Percentiles rank a stretch among this genome's conserved stretches.
These are phyloP conservation scores for Pegoplata infirma DNA, from an alignment of 2,888 invertebrate genomes.

Conservation along the genomic window DNA sequence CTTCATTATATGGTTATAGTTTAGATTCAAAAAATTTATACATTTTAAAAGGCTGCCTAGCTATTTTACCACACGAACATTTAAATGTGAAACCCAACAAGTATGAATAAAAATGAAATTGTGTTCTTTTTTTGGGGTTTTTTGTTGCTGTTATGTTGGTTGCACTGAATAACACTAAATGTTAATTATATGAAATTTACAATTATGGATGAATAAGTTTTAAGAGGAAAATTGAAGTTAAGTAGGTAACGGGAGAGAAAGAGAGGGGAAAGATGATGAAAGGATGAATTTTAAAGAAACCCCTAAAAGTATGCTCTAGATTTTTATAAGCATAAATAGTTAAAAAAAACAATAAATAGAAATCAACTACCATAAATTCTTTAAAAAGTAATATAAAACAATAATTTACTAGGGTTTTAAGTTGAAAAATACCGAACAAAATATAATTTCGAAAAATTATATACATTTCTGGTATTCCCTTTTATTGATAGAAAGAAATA, in stretches of 20 bases:
- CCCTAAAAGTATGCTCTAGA: neutral
- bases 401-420: too few relatives aligned
- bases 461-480: too few relatives aligned
- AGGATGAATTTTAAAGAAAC: neutral
- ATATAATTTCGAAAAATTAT: too few relatives aligned
- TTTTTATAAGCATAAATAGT: too few relatives aligned
- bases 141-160: too few relatives aligned
- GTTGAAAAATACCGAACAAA: too few relatives aligned
- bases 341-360: too few relatives aligned
- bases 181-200: slow-evolving; percentile 58
- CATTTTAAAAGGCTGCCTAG: slow-evolving; percentile 30
- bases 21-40: slow-evolving; percentile 25
- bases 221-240: neutral
- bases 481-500: too few relatives aligned
- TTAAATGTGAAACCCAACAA: slow-evolving; percentile 39
- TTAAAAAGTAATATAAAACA: too few relatives aligned
- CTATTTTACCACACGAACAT: neutral
- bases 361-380: too few relatives aligned
- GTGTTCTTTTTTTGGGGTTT: slow-evolving; percentile 17
- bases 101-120: slow-evolving; percentile 36
- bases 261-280: neutral
- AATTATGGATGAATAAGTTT: slow-evolving; percentile 60
- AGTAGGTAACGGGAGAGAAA: too few relatives aligned
- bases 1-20: slow-evolving; percentile 47
- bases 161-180: slow-evolving; percentile 59